Base-by-base conservation (phyloP, 1,140 invertebrate species). In the Hydropsyche tenuis region DNA sequence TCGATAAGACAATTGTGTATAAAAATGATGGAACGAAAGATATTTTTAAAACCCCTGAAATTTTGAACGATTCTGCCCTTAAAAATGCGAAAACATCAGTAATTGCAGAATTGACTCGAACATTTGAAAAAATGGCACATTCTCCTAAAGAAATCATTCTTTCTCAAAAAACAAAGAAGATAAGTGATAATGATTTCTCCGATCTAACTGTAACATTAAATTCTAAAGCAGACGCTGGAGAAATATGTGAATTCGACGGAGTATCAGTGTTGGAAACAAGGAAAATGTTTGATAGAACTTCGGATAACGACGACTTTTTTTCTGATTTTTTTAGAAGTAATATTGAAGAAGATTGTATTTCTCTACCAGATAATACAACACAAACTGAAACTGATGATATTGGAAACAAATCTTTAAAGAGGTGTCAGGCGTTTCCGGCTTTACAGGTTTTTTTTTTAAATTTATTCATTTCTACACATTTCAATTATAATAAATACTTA, bases 371-470 rank as follows among this genome's bases (percentile, higher is more conserved):
- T 51, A 72, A 63, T 20, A 6, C 37, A 23, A 25, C 60, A 1
- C 73, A 75, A 18, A 6, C 12, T 1, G 46, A 23, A 46, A 16
- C 65, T 43, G 70, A 76, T 37, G 75, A 78, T 65, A 11, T 74
- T 14, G 37, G 27, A 14, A 62, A 73, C 42, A 82, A 83, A 69
- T 79, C 81, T 23, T 78, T 85, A 43, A 85, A 85, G 72, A 78
- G 84, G 20, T 85, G 84, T 78, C 84, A 85, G 79, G 83, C 84
- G 79, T 85, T 85, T 80, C 82, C 80, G 74, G 83, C 84, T 74
- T 80, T 85, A 78, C 83, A 85, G 83, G 84, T 78, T 56, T 20
- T 37, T 69, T 6, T 20, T 51, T 48, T 18, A 48, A 3, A 69
- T 69, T 37, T 37, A 4, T 4, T 37, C 30, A 37, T 37, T 37